Conservation (phyloP, 2,113 vertebrate species). For the Tiliqua scincoides region DNA sequence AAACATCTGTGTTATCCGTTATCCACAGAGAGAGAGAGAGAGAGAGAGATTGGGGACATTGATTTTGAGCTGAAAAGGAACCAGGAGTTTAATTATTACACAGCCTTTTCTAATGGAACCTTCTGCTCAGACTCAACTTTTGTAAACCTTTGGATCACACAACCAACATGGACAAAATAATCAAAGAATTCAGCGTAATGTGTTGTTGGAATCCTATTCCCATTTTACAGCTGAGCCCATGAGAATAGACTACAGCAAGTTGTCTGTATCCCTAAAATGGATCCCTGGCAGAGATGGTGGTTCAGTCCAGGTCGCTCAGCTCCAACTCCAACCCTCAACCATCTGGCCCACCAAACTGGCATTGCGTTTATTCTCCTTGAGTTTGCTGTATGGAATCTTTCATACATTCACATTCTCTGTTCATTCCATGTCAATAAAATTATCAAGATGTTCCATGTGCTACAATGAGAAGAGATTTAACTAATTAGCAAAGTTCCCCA, state of each 20-base stretch:
- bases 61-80: not conserved
- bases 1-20: not conserved
- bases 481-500: constrained; percentile 44
- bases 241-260: not conserved
- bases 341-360: not conserved
- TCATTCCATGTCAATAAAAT: not conserved
- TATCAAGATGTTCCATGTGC: constrained; percentile 41
- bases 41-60: not conserved
- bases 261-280: not conserved
- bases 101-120: not conserved
- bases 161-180: not conserved
- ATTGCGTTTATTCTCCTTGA: constrained; percentile 7
- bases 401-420: not conserved
- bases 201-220: not conserved
- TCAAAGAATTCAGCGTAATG: not conserved
- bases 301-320: not conserved
- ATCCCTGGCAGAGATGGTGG: not conserved
- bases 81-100: not conserved
- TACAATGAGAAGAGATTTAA: constrained; percentile 62
- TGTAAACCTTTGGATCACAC: not conserved
- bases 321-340: not conserved
- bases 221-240: not conserved
- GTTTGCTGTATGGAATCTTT: not conserved
- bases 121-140: not conserved
- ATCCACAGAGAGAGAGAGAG: no score